Conservation (phyloP, 2,888 invertebrate species). For the Pemphredon lugubris region DNA sequence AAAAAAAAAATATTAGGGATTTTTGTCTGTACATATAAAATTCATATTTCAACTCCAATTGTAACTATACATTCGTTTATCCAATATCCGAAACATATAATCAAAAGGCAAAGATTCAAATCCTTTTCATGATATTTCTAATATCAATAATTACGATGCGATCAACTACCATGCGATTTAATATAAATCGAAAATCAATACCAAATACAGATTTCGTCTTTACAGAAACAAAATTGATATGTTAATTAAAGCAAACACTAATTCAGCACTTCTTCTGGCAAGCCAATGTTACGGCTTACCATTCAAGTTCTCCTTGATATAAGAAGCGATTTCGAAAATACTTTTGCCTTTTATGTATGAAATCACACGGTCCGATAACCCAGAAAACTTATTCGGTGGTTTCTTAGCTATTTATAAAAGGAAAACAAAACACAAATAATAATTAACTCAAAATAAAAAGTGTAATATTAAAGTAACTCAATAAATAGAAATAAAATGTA, state of each 20-base stretch:
- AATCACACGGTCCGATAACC: conserved; percentile 78
- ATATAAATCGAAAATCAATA: neutral
- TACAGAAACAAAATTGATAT: neutral
- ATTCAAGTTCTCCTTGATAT: conserved; percentile 80
- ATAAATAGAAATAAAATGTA: neutral
- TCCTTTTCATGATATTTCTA: neutral
- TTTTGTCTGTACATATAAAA: too few species aligned
- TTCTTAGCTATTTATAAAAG: conserved; percentile 77
- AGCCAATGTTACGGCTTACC: conserved; percentile 75
- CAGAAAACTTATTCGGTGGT: conserved; percentile 76
- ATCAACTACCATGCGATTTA: neutral
- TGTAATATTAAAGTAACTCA: conserved; percentile 33
- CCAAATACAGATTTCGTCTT: neutral
- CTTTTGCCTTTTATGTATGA: conserved; percentile 78
- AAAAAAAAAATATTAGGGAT: too few species aligned
- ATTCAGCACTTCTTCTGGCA: conserved; percentile 44
- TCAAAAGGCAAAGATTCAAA: too few species aligned
- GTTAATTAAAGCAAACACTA: conserved; percentile 14
- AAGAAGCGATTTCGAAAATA: conserved; percentile 80
- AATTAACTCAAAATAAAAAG: conserved; percentile 38
- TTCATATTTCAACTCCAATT: too few species aligned
- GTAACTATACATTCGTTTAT: too few species aligned
- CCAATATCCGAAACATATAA: too few species aligned
- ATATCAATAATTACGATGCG: neutral
- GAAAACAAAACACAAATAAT: conserved; percentile 58